These are phyloP conservation scores for Cricetomys ansorgei DNA, from an alignment of 2,113 vertebrate species.

Conservation along the genomic window DNA sequence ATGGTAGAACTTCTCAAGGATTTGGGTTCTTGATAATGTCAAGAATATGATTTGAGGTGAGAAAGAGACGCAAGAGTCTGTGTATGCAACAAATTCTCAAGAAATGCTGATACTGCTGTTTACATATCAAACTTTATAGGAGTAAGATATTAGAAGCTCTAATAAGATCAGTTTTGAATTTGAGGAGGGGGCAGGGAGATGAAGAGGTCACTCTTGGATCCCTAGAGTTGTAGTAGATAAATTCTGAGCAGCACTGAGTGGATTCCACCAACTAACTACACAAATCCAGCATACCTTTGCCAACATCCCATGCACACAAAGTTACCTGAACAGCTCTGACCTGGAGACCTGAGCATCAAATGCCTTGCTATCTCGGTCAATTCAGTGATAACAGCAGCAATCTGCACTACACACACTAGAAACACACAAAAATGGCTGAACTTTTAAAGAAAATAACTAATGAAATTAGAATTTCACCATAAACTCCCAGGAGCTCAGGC, in stretches of 20 bases:
- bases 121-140: background rate
- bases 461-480: conserved; percentile 13
- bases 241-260: background rate
- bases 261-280: background rate
- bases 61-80: background rate
- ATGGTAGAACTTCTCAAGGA: background rate
- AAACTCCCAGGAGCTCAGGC: background rate
- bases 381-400: background rate
- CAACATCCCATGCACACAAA: background rate
- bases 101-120: background rate
- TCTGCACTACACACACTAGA: background rate
- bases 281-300: background rate
- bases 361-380: background rate
- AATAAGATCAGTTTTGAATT: conserved; percentile 36
- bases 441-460: background rate
- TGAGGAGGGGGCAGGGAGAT: background rate
- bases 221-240: background rate
- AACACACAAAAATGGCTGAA: background rate
- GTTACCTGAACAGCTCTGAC: background rate
- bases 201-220: background rate
- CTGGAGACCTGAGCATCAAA: background rate
- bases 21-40: background rate
- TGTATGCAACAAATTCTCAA: background rate
- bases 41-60: background rate
- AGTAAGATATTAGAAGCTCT: background rate